Base-by-base conservation (phyloP, 2,113 vertebrate genomes). In the Murina feae region DNA sequence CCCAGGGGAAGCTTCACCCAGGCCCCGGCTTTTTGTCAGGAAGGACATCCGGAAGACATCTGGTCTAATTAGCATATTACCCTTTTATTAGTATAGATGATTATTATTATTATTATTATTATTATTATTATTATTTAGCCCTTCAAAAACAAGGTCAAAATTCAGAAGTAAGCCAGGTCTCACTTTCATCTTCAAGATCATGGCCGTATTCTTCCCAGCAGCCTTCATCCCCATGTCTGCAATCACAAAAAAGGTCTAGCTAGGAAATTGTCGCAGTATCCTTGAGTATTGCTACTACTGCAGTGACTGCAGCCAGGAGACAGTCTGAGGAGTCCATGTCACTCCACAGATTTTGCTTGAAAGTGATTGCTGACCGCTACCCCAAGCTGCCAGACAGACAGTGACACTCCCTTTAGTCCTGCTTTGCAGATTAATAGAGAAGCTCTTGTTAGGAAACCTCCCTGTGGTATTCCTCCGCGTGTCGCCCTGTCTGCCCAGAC, bases 71-170 rank as follows among this genome's bases (percentile, higher is more conserved):
- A 44, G 44, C 44, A 44, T 44, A 11, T 44, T 44, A 44, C 44
- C 44, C 44, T 44, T 44, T 44, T 44, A 44, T 44, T 44, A 44
- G 10, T 44, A 11, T 44, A 44, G 44, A 6, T 53, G n/a, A 51
- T 53, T 53, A 53, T 20, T 58, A 58, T 58, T 55, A 20, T 32
- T 23, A 42, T 53, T 60, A 76, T 47, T 23, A 21, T 17, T 18
- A 37, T 51, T 71, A 32, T 44, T 60, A 47, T 18, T 37, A 39
- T 63, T 65, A 60, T 53, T 75, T 60, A 84, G 42, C n/a, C 58
- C 75, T 91, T 95, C n/a, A 69, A 91, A 93, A 89, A 81, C 89
- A 95, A 96, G 37, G 86, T 87, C 89, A 78, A 47, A 53, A 51
- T 81, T 91, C 86, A 63, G 80, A 81, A 81, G 60, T 44, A 51